These are phyloP conservation scores for Bactericera cockerelli DNA, from an alignment of 1,140 invertebrate species.

Conservation along the genomic window DNA sequence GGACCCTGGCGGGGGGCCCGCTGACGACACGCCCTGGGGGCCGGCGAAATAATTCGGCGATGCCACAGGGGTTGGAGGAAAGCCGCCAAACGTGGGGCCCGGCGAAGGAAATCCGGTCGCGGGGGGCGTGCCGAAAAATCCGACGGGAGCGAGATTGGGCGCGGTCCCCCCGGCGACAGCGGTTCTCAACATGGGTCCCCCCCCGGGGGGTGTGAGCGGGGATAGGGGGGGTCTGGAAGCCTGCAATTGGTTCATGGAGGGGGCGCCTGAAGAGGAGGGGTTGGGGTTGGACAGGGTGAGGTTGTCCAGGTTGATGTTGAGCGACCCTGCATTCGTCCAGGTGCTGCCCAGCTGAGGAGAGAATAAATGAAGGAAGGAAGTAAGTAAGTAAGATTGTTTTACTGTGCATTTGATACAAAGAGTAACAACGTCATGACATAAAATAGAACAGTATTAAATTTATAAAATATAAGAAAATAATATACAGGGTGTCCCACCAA, in stretches of 20 bases:
- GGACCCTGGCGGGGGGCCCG: neutral
- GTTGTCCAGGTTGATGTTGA: slow-evolving; percentile 85
- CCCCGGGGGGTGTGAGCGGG: neutral
- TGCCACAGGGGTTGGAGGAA: neutral
- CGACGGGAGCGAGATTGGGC: neutral
- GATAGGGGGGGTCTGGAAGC: slow-evolving; percentile 35
- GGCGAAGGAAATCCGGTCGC: neutral
- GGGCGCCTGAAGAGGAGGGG: slow-evolving; percentile 43
- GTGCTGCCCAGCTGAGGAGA: slow-evolving; percentile 56
- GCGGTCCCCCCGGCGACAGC: neutral
- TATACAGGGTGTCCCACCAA: too few species aligned
- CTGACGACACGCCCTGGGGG: neutral
- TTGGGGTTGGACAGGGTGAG: slow-evolving; percentile 49
- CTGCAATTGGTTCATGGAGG: slow-evolving; percentile 78
- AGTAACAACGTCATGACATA: too few species aligned
- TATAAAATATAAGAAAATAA: too few species aligned
- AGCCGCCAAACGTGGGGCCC: neutral
- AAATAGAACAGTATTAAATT: too few species aligned
- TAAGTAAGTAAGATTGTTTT: too few species aligned
- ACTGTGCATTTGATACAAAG: too few species aligned
- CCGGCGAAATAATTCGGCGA: neutral
- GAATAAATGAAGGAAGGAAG: too few species aligned
- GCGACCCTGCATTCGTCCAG: slow-evolving; percentile 61
- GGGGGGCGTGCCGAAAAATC: too few species aligned
- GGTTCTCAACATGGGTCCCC: neutral